Evolutionary conservation across 1,140 invertebrate genomes (phyloP).

Genomic region (Babylonia areolata): DNA sequence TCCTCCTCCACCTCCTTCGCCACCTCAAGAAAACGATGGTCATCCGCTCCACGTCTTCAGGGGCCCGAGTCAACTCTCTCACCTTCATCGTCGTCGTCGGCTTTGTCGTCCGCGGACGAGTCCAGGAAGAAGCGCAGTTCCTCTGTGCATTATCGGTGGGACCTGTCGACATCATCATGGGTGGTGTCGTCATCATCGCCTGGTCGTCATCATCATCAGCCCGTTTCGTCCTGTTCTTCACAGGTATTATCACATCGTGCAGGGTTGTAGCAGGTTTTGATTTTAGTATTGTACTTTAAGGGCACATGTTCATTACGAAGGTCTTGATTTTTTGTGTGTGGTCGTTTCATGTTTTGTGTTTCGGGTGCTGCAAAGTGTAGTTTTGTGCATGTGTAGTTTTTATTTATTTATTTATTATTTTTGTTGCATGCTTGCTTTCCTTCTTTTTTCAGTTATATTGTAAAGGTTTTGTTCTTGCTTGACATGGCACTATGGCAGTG

Average conservation of each 20-base stretch:
- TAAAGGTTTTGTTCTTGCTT: too few relatives aligned
- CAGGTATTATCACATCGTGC: constrained; percentile 14
- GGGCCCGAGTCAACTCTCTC: background rate
- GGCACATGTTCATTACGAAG: too few relatives aligned
- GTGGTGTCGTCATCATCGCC: constrained; percentile 11
- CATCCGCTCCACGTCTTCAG: background rate
- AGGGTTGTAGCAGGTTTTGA: background rate
- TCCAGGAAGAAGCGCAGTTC: background rate
- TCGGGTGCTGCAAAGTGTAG: too few relatives aligned
- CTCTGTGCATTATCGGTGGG: background rate
- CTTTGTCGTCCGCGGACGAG: too few relatives aligned
- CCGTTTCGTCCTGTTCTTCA: background rate
- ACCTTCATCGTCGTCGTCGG: background rate
- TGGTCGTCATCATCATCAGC: background rate
- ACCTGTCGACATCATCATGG: background rate
- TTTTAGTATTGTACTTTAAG: too few relatives aligned
- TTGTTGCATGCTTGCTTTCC: too few relatives aligned
- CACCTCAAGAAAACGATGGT: background rate
- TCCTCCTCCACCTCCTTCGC: background rate
- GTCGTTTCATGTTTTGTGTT: background rate
- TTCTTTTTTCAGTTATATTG: too few relatives aligned
- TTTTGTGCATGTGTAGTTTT: too few relatives aligned
- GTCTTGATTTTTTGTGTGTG: background rate
- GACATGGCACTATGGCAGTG: too few relatives aligned
- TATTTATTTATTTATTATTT: too few relatives aligned